A percentile compares a stretch with the other conserved stretches of the same genome.
These are phyloP conservation scores for Mamestra configurata DNA, from an alignment of 1,140 invertebrate genomes.

Conservation along the genomic window DNA sequence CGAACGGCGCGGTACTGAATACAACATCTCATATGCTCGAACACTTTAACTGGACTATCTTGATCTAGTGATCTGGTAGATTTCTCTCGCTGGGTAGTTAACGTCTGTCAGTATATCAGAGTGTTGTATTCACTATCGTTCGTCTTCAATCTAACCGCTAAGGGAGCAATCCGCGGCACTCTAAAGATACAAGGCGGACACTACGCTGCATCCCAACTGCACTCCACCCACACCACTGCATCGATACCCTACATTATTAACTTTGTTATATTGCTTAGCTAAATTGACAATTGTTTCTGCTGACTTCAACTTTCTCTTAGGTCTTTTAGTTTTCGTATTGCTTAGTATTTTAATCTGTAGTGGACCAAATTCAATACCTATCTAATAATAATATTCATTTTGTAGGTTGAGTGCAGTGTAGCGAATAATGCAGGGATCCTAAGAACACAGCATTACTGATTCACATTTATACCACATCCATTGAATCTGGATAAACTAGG, in stretches of 20 bases:
- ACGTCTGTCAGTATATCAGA: conserved; percentile 19
- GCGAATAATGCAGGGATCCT: conserved; percentile 71
- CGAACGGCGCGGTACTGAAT: conserved; percentile 74
- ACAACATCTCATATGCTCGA: conserved; percentile 65
- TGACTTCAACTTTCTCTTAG: not conserved
- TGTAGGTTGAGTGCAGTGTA: conserved; percentile 68
- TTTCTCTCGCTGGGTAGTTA: not conserved
- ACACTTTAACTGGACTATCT: not conserved
- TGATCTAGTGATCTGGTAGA: not conserved
- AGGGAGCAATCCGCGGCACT: conserved; percentile 78
- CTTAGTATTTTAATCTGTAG: conserved; percentile 1
- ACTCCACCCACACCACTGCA: conserved; percentile 62
- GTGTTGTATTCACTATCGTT: conserved; percentile 77
- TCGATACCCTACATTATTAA: conserved; percentile 10
- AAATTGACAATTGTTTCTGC: conserved; percentile 38
- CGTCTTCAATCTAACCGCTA: conserved; percentile 81
- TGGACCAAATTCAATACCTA: conserved; percentile 6
- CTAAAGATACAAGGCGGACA: conserved; percentile 81
- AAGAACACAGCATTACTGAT: conserved; percentile 79
- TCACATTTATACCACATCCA: conserved; percentile 84
- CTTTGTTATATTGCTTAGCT: conserved; percentile 24
- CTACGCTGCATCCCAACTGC: conserved; percentile 75
- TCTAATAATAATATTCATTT: conserved; percentile 39
- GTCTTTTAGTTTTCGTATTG: conserved; percentile 30
- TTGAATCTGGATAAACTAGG: conserved; percentile 74